phyloP scores from a whole-genome alignment of 2,113 vertebrate genomes.

The Tringa solitaria region DNA sequence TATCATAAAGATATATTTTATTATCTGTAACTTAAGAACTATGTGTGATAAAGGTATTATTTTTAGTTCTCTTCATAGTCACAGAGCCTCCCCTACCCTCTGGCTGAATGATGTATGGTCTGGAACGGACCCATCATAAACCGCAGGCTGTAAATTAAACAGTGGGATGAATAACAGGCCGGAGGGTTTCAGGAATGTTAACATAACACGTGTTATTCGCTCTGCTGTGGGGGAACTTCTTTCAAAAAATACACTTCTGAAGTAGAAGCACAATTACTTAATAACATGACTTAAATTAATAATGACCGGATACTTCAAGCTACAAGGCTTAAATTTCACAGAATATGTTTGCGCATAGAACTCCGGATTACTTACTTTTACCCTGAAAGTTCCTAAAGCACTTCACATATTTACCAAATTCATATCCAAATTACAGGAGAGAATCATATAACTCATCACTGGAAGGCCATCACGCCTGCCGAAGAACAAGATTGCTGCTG shows the following conservation, averaged over 20 bases:
- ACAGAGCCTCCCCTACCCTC: neutral
- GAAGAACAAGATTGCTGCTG: neutral
- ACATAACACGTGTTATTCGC: neutral
- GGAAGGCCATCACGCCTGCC: neutral
- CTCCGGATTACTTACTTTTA: neutral
- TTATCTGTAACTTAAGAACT: neutral
- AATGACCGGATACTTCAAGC: neutral
- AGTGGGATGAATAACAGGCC: slow-evolving; percentile 8
- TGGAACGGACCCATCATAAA: slow-evolving; percentile 8
- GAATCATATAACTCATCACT: neutral
- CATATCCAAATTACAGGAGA: neutral
- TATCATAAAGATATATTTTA: neutral
- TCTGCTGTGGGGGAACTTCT: neutral
- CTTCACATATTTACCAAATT: neutral
- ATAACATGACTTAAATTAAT: neutral
- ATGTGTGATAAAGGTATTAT: neutral
- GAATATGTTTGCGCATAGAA: neutral
- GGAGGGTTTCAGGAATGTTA: slow-evolving; percentile 30
- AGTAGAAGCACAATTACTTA: neutral
- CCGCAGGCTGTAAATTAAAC: slow-evolving; percentile 45
- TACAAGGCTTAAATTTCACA: neutral
- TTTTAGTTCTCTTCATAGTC: neutral
- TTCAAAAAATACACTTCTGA: neutral
- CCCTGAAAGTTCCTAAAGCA: neutral
- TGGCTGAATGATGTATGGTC: neutral